Evolutionary conservation across 2,888 invertebrate genomes (phyloP).

Genomic region (Torymus texanus): DNA sequence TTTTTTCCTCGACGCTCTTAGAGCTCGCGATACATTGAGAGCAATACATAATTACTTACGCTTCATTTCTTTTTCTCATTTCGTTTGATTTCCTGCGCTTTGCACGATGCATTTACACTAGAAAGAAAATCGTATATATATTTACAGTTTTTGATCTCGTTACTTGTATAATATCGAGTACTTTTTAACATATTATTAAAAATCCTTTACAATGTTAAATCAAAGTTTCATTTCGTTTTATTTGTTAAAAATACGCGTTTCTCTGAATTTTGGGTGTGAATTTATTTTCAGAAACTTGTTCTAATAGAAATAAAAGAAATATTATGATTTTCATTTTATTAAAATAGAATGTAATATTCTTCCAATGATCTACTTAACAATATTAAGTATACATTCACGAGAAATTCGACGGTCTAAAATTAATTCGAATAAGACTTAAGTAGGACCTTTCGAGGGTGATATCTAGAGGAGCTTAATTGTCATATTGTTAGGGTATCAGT

Average conservation of each 20-base stretch:
- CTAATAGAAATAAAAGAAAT: too few relatives aligned
- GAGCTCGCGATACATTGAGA: constrained; percentile 63
- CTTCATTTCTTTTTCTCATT: constrained; percentile 69
- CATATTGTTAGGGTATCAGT: too few relatives aligned
- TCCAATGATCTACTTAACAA: too few relatives aligned
- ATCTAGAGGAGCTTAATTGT: too few relatives aligned
- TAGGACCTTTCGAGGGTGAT: too few relatives aligned
- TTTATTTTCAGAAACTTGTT: too few relatives aligned
- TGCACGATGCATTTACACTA: not conserved
- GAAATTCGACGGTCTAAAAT: too few relatives aligned
- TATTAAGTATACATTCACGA: too few relatives aligned
- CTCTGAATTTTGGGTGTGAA: too few relatives aligned
- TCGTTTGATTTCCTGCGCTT: constrained; percentile 58
- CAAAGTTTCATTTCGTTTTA: constrained; percentile 25
- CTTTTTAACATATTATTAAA: constrained; percentile 10
- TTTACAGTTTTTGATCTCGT: constrained; percentile 1
- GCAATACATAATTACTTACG: constrained; percentile 69
- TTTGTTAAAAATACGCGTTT: not conserved
- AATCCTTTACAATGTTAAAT: constrained; percentile 18
- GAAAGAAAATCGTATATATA: not conserved
- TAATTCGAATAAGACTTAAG: too few relatives aligned
- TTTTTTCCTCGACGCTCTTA: constrained; percentile 49
- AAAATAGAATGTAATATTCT: too few relatives aligned
- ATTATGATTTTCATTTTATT: too few relatives aligned
- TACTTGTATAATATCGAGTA: constrained; percentile 13